Percentiles rank a stretch among this genome's conserved stretches.
Evolutionary conservation across 2,797 vertebrate species (phyloP).

Genomic region (Triplophysa yarkandensis): DNA sequence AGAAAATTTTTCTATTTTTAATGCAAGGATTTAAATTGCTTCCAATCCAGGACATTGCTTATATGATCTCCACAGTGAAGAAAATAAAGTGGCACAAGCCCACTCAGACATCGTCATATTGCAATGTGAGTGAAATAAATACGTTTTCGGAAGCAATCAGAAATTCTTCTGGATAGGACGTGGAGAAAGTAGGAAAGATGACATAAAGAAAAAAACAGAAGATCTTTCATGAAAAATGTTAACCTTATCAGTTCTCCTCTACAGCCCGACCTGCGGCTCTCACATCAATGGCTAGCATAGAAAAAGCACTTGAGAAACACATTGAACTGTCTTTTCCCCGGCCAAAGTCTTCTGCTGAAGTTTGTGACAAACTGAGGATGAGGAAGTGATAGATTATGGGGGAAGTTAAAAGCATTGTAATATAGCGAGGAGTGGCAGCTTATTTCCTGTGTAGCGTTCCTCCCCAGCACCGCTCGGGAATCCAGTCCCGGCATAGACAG

Average conservation of each 20-base stretch:
- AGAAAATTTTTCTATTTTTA: slow-evolving; percentile 10
- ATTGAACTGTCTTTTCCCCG: slow-evolving; percentile 19
- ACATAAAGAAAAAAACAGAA: slow-evolving; percentile 30
- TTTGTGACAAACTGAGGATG: slow-evolving; percentile 19
- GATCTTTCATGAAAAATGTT: slow-evolving; percentile 20
- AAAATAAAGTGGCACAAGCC: slow-evolving; percentile 38
- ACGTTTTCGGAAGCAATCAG: slow-evolving; percentile 27
- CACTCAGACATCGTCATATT: slow-evolving; percentile 36
- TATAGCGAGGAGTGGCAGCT: slow-evolving; percentile 47
- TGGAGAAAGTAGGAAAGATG: slow-evolving; percentile 12
- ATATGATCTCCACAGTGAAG: slow-evolving; percentile 9
- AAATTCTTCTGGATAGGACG: slow-evolving; percentile 8
- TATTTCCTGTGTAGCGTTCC: slow-evolving; percentile 52
- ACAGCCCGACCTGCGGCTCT: slow-evolving; percentile 32
- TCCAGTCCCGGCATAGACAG: slow-evolving; percentile 14
- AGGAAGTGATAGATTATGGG: slow-evolving; percentile 11
- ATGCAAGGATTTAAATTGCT: slow-evolving; percentile 41
- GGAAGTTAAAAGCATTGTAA: slow-evolving; percentile 42
- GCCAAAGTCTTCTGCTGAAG: not conserved
- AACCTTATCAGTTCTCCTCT: slow-evolving; percentile 20
- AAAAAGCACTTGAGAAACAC: slow-evolving; percentile 47
- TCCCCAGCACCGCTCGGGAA: slow-evolving; percentile 17
- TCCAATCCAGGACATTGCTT: slow-evolving; percentile 19
- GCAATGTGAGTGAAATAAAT: slow-evolving; percentile 56
- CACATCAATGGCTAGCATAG: slow-evolving; percentile 7